Base-by-base conservation (phyloP, 1,140 invertebrate species). In the Penaeus chinensis region DNA sequence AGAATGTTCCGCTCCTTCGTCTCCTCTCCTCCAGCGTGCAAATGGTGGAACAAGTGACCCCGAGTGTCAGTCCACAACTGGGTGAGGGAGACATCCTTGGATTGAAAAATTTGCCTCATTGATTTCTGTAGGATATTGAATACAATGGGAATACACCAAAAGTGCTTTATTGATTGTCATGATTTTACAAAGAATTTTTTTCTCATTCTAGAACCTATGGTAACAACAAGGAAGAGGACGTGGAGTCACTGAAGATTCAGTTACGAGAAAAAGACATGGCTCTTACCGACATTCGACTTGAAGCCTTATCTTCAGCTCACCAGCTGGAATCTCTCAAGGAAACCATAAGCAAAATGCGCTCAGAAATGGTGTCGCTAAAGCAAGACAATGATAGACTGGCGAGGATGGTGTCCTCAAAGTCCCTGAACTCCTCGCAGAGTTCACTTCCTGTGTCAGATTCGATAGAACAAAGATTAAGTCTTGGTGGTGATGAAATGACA, bases 321-420 rank as follows among this genome's bases (percentile, higher is more conserved):
- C 98, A 99, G 92, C 93, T 99, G 63, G 98, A 99, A 92, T 98
- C 97, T 88, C 93, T 99, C 1, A 97, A 98, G 92, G 98, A 99
- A 91, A 98, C 97, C 65, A 97, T 99, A 91, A 97, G 96, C 91
- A 98, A 98, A 93, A 98, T 99, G 97, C 96, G 97, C 93, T 96
- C 96, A 92, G 98, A 99, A 93, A 99, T 99, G 97, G 93, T 97
- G 90, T 97, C 96, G 91, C 93, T 99, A 90, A 99, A 99, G 92
- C 97, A 99, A 91, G 99, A 99, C 92, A 99, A 99, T 92, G 97
- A 99, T 91, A 94, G 98, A 62, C 93, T 99, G 0, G 97, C 99
- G 91, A 94, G 96, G 90, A 93, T 98, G 90, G 96, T 98, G 2
- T 95, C 95, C 8, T 96, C 95, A 42, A 95, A 96, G 91, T 96